Conservation (phyloP, 2,888 invertebrate species). For the Volucella inflata region DNA sequence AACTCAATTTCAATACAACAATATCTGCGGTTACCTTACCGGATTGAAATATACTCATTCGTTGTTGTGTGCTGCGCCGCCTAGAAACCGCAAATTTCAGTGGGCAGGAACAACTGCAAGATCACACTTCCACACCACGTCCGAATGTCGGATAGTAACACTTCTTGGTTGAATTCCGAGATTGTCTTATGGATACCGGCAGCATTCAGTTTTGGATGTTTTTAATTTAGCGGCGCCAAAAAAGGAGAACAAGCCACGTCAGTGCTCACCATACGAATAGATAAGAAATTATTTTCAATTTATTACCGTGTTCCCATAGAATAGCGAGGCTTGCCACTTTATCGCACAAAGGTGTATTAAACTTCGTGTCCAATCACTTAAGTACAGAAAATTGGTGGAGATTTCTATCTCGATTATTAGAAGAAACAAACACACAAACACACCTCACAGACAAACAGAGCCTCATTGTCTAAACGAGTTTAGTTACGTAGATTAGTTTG, state of each 20-base stretch:
- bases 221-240: conserved; percentile 23
- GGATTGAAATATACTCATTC: conserved; percentile 30
- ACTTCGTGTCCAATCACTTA: conserved; percentile 30
- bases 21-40: background rate
- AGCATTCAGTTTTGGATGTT: background rate
- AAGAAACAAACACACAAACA: too few species aligned
- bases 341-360: conserved; percentile 38
- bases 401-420: background rate
- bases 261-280: background rate
- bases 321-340: conserved; percentile 27
- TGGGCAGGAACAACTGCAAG: conserved; percentile 32
- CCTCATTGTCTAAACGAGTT: too few species aligned
- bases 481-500: too few species aligned
- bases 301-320: background rate
- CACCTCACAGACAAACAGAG: too few species aligned
- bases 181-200: background rate
- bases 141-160: background rate
- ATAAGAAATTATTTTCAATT: conserved; percentile 35
- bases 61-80: background rate
- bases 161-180: conserved; percentile 9
- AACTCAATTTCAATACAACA: background rate
- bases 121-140: conserved; percentile 21
- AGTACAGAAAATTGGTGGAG: conserved; percentile 51
- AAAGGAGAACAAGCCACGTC: conserved; percentile 10
- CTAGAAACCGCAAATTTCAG: conserved; percentile 20